Conservation (phyloP, 2,888 invertebrate genomes). For the Baccha elongata region DNA sequence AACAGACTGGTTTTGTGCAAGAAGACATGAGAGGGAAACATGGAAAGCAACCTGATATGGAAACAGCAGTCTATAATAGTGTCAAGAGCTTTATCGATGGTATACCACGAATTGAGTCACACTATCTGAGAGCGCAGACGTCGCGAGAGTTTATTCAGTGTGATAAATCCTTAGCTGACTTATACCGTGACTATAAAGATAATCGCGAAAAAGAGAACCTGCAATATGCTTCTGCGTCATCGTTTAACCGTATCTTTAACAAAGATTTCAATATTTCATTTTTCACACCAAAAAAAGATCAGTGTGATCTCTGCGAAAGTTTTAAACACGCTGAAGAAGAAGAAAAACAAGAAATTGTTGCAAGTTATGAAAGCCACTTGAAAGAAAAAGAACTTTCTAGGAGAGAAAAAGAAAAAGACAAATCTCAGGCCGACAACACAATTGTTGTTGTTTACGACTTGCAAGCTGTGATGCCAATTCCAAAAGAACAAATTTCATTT, state of each 20-base stretch:
- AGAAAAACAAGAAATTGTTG: background rate
- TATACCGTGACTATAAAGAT: conserved; percentile 7
- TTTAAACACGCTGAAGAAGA: background rate
- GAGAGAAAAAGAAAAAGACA: background rate
- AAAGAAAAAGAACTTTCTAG: background rate
- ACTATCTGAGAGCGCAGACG: conserved; percentile 10
- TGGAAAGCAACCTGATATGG: conserved; percentile 28
- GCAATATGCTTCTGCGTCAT: background rate
- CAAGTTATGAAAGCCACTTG: background rate
- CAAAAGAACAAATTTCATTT: background rate
- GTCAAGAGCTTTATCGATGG: background rate
- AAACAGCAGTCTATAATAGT: background rate
- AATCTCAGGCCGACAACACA: background rate
- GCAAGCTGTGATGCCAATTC: conserved; percentile 1
- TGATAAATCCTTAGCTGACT: conserved; percentile 15
- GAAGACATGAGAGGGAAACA: conserved; percentile 42
- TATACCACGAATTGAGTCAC: conserved; percentile 15
- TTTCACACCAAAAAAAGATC: conserved; percentile 1
- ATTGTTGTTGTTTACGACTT: background rate
- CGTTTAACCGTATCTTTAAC: background rate
- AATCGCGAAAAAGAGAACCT: conserved; percentile 1
- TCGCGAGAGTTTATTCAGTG: conserved; percentile 2
- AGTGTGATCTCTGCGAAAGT: conserved; percentile 1
- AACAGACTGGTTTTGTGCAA: conserved; percentile 27
- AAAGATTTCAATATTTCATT: background rate